Evolutionary conservation across 2,797 vertebrate genomes (phyloP), one percentile per base, ranked within the genome.

Genomic region (Phoeniculus purpureus): DNA sequence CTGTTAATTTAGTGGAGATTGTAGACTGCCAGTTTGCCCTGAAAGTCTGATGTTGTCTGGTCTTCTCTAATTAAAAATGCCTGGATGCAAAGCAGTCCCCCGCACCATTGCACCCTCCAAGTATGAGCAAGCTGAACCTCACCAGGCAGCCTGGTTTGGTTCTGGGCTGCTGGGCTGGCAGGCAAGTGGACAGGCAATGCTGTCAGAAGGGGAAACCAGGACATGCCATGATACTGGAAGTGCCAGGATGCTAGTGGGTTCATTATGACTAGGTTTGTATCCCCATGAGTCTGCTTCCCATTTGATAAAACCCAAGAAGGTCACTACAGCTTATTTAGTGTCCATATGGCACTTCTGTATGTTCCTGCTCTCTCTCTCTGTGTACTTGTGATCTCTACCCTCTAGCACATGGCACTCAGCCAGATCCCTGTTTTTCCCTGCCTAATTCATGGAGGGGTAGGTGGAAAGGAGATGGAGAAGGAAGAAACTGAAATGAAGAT

Each of bases 321-420:
- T 95, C 74, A 77, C 90, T 78, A 55, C 75, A 74, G 72, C 81
- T 90, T 93, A 64, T 94, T 94, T 94, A 70, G 21, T 75, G 54
- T 94, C 86, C 79, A 64, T 89, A 81, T 85, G 94, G 88, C 73
- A 81, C 73, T 93, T 93, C 84, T 87, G 81, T 70, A 52, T 58
- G 76, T 56, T 45, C 81, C 73, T 37, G 25, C 62, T 8, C 37
- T 90, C 55, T 23, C 25, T 88, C n/a, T 70, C 13, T 2, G 2
- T 37, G n/a, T 54, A 25, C 9, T 2, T 55, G 37, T 31, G 78
- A 64, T 72, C 90, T 86, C 84, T 72, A 68, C 79, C 40, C 87
- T 89, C 87, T 75, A 95, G 75, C 83, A 56, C n/a, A 1, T 91
- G 92, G 64, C 40, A 15, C 47, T 78, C 7, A 2, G 50, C 74